Evolutionary conservation across 1,140 invertebrate species (phyloP), one percentile per base, ranked within the genome.

Genomic region (Drepana arcuata): DNA sequence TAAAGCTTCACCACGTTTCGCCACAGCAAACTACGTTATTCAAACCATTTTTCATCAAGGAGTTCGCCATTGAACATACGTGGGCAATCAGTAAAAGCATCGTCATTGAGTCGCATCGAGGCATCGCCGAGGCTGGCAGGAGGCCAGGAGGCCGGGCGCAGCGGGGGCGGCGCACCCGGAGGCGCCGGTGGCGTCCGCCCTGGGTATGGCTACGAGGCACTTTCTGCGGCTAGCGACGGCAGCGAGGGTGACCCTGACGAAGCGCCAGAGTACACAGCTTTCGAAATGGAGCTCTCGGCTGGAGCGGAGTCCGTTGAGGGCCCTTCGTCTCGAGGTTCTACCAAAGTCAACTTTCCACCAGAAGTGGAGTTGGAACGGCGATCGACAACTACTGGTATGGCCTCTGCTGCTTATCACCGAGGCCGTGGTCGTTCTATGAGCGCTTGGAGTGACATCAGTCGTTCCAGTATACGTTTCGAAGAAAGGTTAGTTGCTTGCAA

Each of bases 381-480:
- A 42, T 79, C 88, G 9, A 86, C 89, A 31, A 86, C 84, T 66
- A 80, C 86, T 15, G 84, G 87, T 41, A 84, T 84, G 46, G 75
- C 86, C 23, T 84, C 88, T 44, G 86, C 86, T 46, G 81, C 56
- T 68, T 66, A 83, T 77, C 55, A 73, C 71, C 72, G 48, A 54
- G 86, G 48, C 70, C 89, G 61, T 58, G 91, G 39, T 84, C 89
- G 62, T 58, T 92, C 91, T 41, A 92, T 93, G 91, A 93, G 92
- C 58, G 92, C 91, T 2, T 93, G 92, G 91, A 92, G 91, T 64
- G 91, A 93, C 60, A 88, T 93, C 61, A 93, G 91, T 48, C 86
- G 91, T 27, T 92, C 91, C 34, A 92, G 91, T 54, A 92, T 92
- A 82, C 88, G 88, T 55, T 86, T 92, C 52, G 92, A 94, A 58